Percentiles rank a stretch among this genome's conserved stretches.
Conservation (phyloP, 1,140 invertebrate genomes). For the Chelonus insularis region DNA sequence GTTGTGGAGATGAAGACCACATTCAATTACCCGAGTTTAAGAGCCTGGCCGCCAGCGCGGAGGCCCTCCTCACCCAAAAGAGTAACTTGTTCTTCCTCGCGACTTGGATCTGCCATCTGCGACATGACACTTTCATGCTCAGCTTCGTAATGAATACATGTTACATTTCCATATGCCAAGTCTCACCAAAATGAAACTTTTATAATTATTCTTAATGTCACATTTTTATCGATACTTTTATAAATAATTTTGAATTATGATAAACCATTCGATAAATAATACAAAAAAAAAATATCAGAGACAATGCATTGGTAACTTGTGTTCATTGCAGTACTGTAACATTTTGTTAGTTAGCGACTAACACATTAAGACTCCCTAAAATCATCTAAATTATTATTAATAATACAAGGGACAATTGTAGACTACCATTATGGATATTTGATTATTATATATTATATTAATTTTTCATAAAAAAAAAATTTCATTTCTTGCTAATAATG, state of each 20-base stretch:
- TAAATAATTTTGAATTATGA: neutral
- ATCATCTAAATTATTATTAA: conserved; percentile 58
- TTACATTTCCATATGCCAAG: conserved; percentile 57
- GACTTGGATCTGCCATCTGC: conserved; percentile 89
- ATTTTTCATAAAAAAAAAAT: conserved; percentile 14
- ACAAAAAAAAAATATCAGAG: conserved; percentile 36
- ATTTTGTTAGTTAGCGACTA: conserved; percentile 57
- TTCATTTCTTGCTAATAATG: neutral
- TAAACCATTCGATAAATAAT: conserved; percentile 17
- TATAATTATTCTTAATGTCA: conserved; percentile 24
- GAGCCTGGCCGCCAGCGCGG: conserved; percentile 87
- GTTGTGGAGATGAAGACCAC: conserved; percentile 45
- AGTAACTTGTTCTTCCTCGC: conserved; percentile 91
- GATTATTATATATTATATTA: conserved; percentile 8
- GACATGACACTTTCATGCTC: conserved; percentile 65
- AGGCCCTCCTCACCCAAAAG: conserved; percentile 92
- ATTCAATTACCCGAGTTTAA: conserved; percentile 87
- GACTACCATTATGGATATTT: conserved; percentile 20
- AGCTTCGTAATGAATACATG: conserved; percentile 67
- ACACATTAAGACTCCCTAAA: conserved; percentile 56
- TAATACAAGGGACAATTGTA: conserved; percentile 44
- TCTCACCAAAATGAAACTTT: conserved; percentile 40
- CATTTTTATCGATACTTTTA: neutral
- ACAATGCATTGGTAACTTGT: conserved; percentile 55
- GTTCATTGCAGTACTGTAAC: conserved; percentile 52